These are phyloP conservation scores for Sycophaga agraensis DNA, from an alignment of 1,140 invertebrate species.

Conservation along the genomic window DNA sequence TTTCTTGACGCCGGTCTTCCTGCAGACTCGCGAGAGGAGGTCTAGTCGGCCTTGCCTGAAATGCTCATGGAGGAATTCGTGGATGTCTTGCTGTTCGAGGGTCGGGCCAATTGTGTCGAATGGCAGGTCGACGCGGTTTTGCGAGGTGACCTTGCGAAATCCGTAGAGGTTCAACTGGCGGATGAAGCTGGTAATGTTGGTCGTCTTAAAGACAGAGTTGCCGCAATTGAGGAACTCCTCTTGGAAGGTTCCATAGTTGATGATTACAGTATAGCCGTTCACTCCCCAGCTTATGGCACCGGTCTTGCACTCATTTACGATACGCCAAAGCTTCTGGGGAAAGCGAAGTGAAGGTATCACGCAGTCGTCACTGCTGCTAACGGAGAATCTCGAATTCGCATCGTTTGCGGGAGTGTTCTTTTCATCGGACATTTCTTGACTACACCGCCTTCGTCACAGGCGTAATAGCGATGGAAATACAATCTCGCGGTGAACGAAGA, in stretches of 20 bases:
- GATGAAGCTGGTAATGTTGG: slow-evolving; percentile 65
- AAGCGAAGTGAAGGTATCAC: slow-evolving; percentile 57
- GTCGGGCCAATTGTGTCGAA: slow-evolving; percentile 26
- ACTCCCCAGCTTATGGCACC: slow-evolving; percentile 62
- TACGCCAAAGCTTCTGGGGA: slow-evolving; percentile 65
- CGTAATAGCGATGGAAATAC: too few relatives aligned
- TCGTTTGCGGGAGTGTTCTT: background rate
- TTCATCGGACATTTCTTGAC: background rate
- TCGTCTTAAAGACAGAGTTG: slow-evolving; percentile 64
- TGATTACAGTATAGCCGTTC: slow-evolving; percentile 59
- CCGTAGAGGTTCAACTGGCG: slow-evolving; percentile 65
- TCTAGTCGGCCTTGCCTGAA: slow-evolving; percentile 60
- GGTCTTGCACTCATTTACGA: slow-evolving; percentile 58
- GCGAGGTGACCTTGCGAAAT: slow-evolving; percentile 64
- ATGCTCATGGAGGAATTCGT: slow-evolving; percentile 63
- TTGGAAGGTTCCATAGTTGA: slow-evolving; percentile 61
- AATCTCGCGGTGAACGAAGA: accelerated
- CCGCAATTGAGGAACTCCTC: slow-evolving; percentile 58
- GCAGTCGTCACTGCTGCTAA: slow-evolving; percentile 3
- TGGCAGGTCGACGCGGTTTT: slow-evolving; percentile 58
- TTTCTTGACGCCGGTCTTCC: slow-evolving; percentile 55
- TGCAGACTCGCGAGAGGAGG: slow-evolving; percentile 59
- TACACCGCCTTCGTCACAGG: too few relatives aligned
- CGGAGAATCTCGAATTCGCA: too few relatives aligned
- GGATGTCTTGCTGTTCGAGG: slow-evolving; percentile 63